phyloP scores from a whole-genome alignment of 2,888 invertebrate genomes.

The Pandemis cinnamomeana region DNA sequence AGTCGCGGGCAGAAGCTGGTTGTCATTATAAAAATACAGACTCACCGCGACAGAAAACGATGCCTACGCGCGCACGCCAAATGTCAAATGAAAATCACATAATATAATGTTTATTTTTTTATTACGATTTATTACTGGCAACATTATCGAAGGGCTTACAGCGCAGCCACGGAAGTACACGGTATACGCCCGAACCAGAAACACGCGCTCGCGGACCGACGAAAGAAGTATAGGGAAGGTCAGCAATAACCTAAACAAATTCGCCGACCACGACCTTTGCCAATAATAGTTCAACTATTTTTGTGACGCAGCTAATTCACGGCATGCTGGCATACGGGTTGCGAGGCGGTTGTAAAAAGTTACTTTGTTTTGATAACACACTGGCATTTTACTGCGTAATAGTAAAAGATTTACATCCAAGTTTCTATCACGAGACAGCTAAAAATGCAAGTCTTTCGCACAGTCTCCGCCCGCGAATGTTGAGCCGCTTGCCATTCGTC shows the following conservation, averaged over 20 bases:
- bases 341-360: background rate
- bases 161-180: background rate
- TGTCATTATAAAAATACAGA: too few species aligned
- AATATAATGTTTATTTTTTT: too few species aligned
- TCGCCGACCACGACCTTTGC: constrained; percentile 19
- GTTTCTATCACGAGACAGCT: too few species aligned
- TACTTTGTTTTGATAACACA: background rate
- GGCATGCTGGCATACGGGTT: background rate
- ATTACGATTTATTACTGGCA: too few species aligned
- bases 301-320: background rate
- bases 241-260: constrained; percentile 13
- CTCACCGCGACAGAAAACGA: too few species aligned
- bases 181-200: constrained; percentile 1
- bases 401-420: background rate
- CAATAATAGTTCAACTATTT: constrained; percentile 7
- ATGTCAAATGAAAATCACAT: too few species aligned
- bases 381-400: background rate
- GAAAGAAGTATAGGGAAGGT: constrained; percentile 24
- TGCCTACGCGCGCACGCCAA: too few species aligned
- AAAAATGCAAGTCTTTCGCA: too few species aligned
- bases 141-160: background rate
- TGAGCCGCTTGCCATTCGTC: too few species aligned
- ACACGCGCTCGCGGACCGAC: background rate
- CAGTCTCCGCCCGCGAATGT: too few species aligned
- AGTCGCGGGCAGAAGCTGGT: too few species aligned